Base-by-base conservation (phyloP, 2,888 invertebrate genomes). In the Drosophila mercatorum region DNA sequence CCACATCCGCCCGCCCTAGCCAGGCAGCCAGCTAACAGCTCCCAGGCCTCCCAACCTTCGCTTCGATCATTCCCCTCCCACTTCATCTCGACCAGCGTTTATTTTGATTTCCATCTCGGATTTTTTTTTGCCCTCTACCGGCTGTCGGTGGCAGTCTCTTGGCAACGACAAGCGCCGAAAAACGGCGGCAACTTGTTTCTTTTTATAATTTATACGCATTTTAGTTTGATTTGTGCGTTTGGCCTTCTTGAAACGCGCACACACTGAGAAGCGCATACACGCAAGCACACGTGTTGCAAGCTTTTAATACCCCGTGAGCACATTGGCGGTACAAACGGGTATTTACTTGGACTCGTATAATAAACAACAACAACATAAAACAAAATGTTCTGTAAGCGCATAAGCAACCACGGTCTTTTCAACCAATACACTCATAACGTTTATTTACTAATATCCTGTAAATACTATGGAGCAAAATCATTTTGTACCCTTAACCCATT, bases 181-280 rank as follows among this genome's bases (percentile, higher is more conserved):
- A 60, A 49, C 81, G 68, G 67, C 82, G 68, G 72, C 80, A 85
- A 78, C 75, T 82, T 88, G 86, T 78, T 83, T 85, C 80, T 72
- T 67, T 70, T 66, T 76, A 75, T 82, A 88, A 88, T 80, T 85
- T 85, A 83, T 88, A 78, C 78, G 81, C 76, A 67, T 82, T 81
- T 84, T 83, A 85, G 83, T 22, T 22, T 22, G 22, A 22, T 22
- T 22, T 22, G 22, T 22, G 22, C 22, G 22, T 22, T 22, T 22
- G 22, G 22, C 22, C 22, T 22, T 22, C 22, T 22, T 22, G 22
- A 22, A 22, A 2, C 22, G 31, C 40, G 8, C 62, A 56, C 31
- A 61, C 57, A 34, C 17, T 22, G 14, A 47, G 7, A 14, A 26
- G 5, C 17, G 40, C 36, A 31, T 43, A 36, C 47, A 44, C 36